phyloP scores from a whole-genome alignment of 2,888 invertebrate genomes.

The Eugnorisma glareosa region DNA sequence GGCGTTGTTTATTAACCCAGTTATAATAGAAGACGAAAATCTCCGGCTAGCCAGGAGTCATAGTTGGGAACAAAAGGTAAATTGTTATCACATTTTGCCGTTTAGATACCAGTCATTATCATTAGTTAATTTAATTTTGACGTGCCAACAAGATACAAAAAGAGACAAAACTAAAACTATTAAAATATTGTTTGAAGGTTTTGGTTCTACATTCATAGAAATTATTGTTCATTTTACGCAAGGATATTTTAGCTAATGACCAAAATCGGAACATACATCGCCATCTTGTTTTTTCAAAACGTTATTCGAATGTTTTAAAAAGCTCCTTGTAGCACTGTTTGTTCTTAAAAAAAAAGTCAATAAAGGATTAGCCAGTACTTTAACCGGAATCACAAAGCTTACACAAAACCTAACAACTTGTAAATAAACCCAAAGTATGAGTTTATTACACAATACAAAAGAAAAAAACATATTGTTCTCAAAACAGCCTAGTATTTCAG shows the following conservation, averaged over 20 bases:
- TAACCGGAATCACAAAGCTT: neutral
- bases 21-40: conserved; percentile 67
- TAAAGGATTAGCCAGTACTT: neutral
- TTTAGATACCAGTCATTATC: neutral
- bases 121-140: neutral
- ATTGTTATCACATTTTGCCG: conserved; percentile 49
- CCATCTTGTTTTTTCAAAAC: neutral
- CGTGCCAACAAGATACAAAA: neutral
- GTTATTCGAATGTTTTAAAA: neutral
- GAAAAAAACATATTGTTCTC: neutral
- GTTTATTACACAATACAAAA: neutral
- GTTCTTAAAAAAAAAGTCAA: neutral
- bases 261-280: neutral
- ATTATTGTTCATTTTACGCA: neutral
- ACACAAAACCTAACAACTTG: neutral
- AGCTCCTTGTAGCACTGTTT: neutral
- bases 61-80: conserved; percentile 59
- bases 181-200: neutral
- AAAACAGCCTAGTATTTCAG: conserved; percentile 31
- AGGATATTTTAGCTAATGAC: neutral
- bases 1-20: conserved; percentile 69
- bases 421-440: neutral
- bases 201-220: neutral
- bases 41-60: conserved; percentile 38
- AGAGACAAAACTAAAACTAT: neutral